These are phyloP conservation scores for Microplitis manilae DNA, from an alignment of 2,888 invertebrate genomes.

Conservation along the genomic window DNA sequence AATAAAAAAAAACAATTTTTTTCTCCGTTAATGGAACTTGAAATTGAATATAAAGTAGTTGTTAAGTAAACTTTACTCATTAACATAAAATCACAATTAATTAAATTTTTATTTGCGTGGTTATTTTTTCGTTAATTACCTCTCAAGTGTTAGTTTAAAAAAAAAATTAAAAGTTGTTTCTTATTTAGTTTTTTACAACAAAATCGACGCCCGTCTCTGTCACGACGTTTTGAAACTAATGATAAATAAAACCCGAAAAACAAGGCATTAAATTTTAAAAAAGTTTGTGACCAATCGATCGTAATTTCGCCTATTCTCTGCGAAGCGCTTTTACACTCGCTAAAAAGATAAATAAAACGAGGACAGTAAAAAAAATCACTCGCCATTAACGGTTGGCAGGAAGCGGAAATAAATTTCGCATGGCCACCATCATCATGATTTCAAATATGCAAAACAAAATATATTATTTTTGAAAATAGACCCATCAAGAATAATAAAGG, in stretches of 20 bases:
- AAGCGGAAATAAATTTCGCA: slow-evolving; percentile 1
- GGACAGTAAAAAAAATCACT: not conserved
- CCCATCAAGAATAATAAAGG: not conserved
- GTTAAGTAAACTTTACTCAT: not conserved
- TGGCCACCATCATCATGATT: not conserved
- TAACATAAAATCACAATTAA: not conserved
- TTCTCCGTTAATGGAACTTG: not conserved
- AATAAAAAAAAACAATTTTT: slow-evolving; percentile 8
- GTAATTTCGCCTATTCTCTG: not conserved
- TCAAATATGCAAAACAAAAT: not conserved
- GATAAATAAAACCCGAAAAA: not conserved
- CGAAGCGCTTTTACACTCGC: not conserved
- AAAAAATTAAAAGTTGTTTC: not conserved
- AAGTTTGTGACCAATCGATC: not conserved
- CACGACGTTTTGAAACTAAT: not conserved
- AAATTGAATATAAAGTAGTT: not conserved
- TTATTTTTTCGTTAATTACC: slow-evolving; percentile 2
- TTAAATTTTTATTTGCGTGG: not conserved
- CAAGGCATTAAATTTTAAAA: not conserved
- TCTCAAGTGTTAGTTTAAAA: not conserved
- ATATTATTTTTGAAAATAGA: not conserved
- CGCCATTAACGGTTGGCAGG: not conserved
- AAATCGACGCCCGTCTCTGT: not conserved
- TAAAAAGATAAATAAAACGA: not conserved
- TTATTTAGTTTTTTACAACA: not conserved